Conservation (phyloP, 2,888 invertebrate species). For the Ischnura elegans region DNA sequence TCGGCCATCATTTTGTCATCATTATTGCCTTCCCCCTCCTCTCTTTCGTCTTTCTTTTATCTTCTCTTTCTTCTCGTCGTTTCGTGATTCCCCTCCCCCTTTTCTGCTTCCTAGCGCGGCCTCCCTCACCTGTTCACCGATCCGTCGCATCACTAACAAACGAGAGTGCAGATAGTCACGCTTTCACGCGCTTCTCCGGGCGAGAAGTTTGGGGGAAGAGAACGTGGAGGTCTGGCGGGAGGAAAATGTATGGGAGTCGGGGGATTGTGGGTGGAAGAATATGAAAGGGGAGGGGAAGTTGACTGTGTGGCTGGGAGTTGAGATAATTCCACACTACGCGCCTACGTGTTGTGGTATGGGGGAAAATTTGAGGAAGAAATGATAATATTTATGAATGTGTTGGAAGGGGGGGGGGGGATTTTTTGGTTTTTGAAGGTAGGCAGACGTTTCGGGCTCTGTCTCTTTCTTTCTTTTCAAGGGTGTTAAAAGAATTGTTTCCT, state of each 20-base stretch:
- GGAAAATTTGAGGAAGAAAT: constrained; percentile 21
- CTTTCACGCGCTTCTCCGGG: not conserved
- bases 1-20: too few species aligned
- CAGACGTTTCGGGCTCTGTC: not conserved
- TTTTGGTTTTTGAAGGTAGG: not conserved
- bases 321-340: not conserved
- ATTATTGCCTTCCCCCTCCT: not conserved
- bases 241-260: not conserved
- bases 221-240: not conserved
- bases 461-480: too few species aligned
- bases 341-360: not conserved
- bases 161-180: constrained; percentile 65
- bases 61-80: not conserved
- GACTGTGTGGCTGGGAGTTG: not conserved
- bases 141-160: constrained; percentile 60
- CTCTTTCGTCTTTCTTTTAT: not conserved
- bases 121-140: constrained; percentile 55
- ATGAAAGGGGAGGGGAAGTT: not conserved
- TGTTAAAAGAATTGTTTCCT: not conserved
- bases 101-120: not conserved
- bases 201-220: constrained; percentile 35
- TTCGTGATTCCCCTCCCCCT: constrained; percentile 3
- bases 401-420: not conserved
- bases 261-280: not conserved
- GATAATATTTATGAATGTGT: constrained; percentile 54